Evolutionary conservation across 2,888 invertebrate genomes (phyloP), one percentile per base, ranked within the genome.

Genomic region (Hipparchia sbordonii): DNA sequence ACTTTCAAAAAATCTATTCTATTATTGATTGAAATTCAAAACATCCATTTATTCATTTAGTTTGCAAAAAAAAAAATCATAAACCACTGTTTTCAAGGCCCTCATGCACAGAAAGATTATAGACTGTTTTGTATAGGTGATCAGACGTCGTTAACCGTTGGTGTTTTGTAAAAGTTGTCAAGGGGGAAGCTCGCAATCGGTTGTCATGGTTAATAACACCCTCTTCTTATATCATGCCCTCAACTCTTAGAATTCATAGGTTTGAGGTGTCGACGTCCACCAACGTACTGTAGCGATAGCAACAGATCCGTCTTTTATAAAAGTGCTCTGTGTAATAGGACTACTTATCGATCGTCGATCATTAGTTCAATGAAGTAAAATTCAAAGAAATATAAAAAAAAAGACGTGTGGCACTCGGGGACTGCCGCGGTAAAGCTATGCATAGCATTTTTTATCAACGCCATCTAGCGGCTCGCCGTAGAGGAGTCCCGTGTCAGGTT

Each of bases 141-240:
- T 91, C 91, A 91, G 88, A 87, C 87, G 88, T 85, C 83, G 83
- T 86, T 87, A 88, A 86, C 83, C 82, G 87, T 85, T 82, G 88
- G 86, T 88, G 87, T 89, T 92, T 90, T 85, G 85, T 88, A 90
- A 89, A 91, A 90, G 86, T 86, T 85, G 80, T 81, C 60, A 83
- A 85, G 87, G 85, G 84, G 84, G 89, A 89, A 80, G 51, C 59
- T 68, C 57, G 59, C 48, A 79, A 81, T 73, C 81, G 83, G 93
- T 92, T 91, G 89, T 89, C 89, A 92, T 92, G 92, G 93, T 87
- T 89, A 90, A 87, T 92, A 92, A 93, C 90, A 85, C 91, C 84
- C 84, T 74, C 79, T 79, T 77, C 74, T 79, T 82, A 85, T 85
- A 84, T 82, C 76, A 81, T 80, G 79, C 75, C 76, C 81, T 80